Evolutionary conservation across 35 echinoderm and acorn worm species (phyloP), one percentile per base, ranked within the genome.

Genomic region (Heliocidaris erythrogramma): DNA sequence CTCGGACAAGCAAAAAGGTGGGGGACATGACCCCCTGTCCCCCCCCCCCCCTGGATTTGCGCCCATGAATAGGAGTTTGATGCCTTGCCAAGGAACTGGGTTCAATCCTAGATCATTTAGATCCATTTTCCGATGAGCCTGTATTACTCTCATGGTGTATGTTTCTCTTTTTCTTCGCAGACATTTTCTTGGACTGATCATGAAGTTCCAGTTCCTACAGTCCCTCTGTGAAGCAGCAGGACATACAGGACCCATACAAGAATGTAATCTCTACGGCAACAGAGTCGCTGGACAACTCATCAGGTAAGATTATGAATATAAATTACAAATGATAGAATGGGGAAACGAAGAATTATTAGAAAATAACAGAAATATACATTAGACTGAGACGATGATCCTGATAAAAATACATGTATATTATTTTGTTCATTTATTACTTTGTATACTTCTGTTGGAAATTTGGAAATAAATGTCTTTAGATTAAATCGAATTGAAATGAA

Each of bases 261-360:
- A 49, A 18, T 92, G 91, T 30, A 92, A 92, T 56, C 91, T 92
- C 4, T 92, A 92, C 30, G 91, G 91, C 27, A 92, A 92, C 91
- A 59, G 50, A 9, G 49, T 50, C 9, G 91, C 91, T 6, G 91
- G 91, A 30, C 47, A 92, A 59, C 47, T 30, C n/a, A 30, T 92
- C 18, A 59, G 18, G 91, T 92, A 59, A 92, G 91, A 78, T 78
- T 78, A 78, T 78, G 18, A 21, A 21, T n/a, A 78, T n/a, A n/a
- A 78, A 21, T 27, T 27, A 1, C 35, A 78, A 24, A 78, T 78
- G 65, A 78, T 4, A 27, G 17, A 8, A 78, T 78, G 7, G 17
- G 27, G 8, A 78, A 24, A n/a, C 5, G 21, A 7, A 78, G 8
- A 78, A 21, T 5, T 71, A 71, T 65, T 42, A 42, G 35, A 42